phyloP scores from a whole-genome alignment of 2,113 vertebrate genomes.

The Podiceps cristatus region DNA sequence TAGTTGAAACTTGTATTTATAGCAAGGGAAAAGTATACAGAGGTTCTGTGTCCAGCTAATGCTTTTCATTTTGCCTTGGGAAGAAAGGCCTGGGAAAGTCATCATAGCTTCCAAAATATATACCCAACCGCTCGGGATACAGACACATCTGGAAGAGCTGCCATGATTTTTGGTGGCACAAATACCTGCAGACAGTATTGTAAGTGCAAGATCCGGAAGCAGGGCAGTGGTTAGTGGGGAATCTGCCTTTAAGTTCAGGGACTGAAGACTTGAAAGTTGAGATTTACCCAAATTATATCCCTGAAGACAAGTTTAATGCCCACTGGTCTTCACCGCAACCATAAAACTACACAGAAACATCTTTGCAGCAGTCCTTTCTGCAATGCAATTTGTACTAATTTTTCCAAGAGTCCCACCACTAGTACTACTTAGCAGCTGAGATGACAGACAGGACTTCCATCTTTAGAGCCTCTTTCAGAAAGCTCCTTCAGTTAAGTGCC shows the following conservation, averaged over 20 bases:
- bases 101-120: constrained; percentile 1
- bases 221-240: background rate
- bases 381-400: background rate
- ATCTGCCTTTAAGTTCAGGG: background rate
- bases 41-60: background rate
- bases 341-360: constrained; percentile 35
- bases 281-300: constrained; percentile 43
- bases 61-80: background rate
- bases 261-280: constrained; percentile 25
- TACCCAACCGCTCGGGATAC: background rate
- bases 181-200: background rate
- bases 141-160: background rate
- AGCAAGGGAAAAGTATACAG: background rate
- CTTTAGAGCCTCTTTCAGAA: constrained; percentile 36
- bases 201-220: constrained; percentile 29
- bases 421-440: constrained; percentile 32
- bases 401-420: constrained; percentile 31
- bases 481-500: constrained; percentile 28
- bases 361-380: background rate
- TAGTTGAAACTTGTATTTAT: background rate
- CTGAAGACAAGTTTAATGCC: constrained; percentile 19
- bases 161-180: constrained; percentile 8
- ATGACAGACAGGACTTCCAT: constrained; percentile 63
- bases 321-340: constrained; percentile 1
- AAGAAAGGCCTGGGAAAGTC: constrained; percentile 8